phyloP scores from a whole-genome alignment of 1,140 invertebrate genomes.

The Danaus melanippus region DNA sequence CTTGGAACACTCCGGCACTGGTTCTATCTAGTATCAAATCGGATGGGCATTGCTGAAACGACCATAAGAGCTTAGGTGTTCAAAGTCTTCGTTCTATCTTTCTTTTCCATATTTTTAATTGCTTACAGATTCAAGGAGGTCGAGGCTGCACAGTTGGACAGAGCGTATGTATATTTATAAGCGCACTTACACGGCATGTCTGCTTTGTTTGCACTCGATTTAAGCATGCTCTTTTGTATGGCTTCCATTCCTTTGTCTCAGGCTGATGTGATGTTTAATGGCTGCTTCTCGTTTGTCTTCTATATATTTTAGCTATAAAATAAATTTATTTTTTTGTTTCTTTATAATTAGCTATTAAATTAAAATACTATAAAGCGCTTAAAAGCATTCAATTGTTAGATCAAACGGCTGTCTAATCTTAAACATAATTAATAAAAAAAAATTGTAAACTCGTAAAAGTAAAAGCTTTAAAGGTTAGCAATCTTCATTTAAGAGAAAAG shows the following conservation, averaged over 20 bases:
- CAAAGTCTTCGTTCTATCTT: conserved; percentile 54
- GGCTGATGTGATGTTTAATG: too few species aligned
- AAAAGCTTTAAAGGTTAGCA: too few species aligned
- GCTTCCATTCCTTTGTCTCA: conserved; percentile 3
- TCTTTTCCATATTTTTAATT: conserved; percentile 74
- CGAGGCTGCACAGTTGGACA: conserved; percentile 85
- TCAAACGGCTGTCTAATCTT: too few species aligned
- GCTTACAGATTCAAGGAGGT: conserved; percentile 92
- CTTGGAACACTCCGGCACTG: conserved; percentile 48
- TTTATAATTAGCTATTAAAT: too few species aligned
- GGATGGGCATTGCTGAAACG: conserved; percentile 38
- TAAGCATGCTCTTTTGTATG: conserved; percentile 11
- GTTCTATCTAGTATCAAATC: conserved; percentile 38
- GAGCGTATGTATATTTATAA: conserved; percentile 83
- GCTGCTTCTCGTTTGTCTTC: too few species aligned
- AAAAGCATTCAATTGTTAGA: too few species aligned
- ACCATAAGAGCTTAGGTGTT: conserved; percentile 47
- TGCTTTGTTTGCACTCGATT: conserved; percentile 26
- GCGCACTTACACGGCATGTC: conserved; percentile 37
- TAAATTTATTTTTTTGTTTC: too few species aligned
- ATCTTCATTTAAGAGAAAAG: too few species aligned
- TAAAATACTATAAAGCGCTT: too few species aligned
- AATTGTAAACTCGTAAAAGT: too few species aligned
- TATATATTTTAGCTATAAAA: too few species aligned
- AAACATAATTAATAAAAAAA: too few species aligned